Base-by-base conservation (phyloP, 2,888 invertebrate species). In the Mythimna albipuncta region DNA sequence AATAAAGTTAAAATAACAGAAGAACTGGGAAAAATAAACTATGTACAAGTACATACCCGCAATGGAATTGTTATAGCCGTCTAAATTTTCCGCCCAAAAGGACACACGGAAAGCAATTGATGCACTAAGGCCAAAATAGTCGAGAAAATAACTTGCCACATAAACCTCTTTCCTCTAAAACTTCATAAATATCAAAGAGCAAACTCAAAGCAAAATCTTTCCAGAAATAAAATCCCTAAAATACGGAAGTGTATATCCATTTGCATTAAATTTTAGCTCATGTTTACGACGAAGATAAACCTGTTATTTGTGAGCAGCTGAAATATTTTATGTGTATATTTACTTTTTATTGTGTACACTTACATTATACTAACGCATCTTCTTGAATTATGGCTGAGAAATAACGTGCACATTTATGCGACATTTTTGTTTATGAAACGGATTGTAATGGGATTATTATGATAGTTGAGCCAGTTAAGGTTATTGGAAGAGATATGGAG, bases 271-370 rank as follows among this genome's bases (percentile, higher is more conserved):
- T 75, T 83, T 84, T 78, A 78, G 82, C 75, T 81, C 84, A 84
- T 81, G 82, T 85, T 85, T 84, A 89, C 86, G 86, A 84, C 77
- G 77, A 77, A 87, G 85, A 89, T 89, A 89, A 86, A 82, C 82
- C 75, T 76, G 80, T 75, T 85, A 84, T 83, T 85, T 83, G 81
- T 77, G 80, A 84, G 83, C 83, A 84, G 77, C 83, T 88, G 80
- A 87, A 88, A 84, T 85, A 83, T 81, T 89, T 89, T 87, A 88
- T 84, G 83, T 66, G 74, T 70, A 70, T 82, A 74, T 85, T 85
- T 75, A 85, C 67, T 82, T 85, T 83, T 85, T 82, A 85, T 84
- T 82, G 64, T 82, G 64, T 71, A 79, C 69, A 84, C 75, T 84
- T 69, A 78, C 75, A 84, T 84, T 78, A 82, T 85, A 63, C 79